These are phyloP conservation scores for Halcyon badia DNA, from an alignment of 2,797 vertebrate genomes.

Conservation along the genomic window DNA sequence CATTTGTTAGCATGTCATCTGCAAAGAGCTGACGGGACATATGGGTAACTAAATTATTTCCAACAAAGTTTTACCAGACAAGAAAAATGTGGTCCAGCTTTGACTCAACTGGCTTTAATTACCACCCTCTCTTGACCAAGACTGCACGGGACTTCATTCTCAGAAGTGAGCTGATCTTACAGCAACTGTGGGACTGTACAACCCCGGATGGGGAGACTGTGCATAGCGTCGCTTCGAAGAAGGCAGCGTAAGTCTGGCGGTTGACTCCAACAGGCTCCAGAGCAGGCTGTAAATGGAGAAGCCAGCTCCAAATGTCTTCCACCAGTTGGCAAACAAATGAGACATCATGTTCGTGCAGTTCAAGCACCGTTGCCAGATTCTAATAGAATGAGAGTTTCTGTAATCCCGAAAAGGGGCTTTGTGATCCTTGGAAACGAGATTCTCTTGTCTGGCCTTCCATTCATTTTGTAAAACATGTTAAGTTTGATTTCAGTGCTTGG, in stretches of 20 bases:
- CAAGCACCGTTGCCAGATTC: constrained; percentile 50
- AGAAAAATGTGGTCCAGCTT: neutral
- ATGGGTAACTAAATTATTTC: neutral
- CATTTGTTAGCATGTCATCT: neutral
- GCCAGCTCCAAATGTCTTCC: neutral
- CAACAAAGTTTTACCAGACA: neutral
- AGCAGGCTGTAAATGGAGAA: neutral
- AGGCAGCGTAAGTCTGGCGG: neutral
- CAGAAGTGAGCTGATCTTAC: accelerated
- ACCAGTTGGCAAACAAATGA: constrained; percentile 59
- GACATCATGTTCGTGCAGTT: constrained; percentile 46
- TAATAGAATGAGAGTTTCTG: constrained; percentile 56
- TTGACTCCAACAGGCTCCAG: neutral
- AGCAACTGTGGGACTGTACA: accelerated
- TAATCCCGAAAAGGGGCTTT: constrained; percentile 35
- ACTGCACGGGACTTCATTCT: accelerated
- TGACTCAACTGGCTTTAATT: neutral
- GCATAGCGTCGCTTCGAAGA: accelerated
- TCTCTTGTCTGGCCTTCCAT: constrained; percentile 68
- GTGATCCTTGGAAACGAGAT: constrained; percentile 64
- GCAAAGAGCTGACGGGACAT: neutral
- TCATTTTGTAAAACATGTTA: constrained; percentile 66
- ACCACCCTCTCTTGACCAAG: neutral
- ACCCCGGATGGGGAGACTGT: neutral
- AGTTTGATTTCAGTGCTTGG: constrained; percentile 63